Conservation (phyloP, 2,113 vertebrate genomes). For the Trochalopteron elliotii region DNA sequence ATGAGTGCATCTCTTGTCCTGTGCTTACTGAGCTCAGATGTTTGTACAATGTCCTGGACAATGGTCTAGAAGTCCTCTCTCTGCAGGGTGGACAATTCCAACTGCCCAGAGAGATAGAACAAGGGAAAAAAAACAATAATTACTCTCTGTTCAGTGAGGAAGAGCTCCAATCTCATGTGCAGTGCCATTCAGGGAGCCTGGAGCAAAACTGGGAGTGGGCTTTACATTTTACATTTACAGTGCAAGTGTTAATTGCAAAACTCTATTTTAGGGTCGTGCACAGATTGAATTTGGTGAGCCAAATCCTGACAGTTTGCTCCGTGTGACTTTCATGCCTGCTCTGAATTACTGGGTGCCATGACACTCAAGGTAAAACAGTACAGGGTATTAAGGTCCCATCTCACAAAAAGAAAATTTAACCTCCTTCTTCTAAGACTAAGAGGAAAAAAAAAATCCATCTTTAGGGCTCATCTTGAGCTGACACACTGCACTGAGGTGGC, state of each 20-base stretch:
- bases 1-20: neutral
- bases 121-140: neutral
- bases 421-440: neutral
- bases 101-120: neutral
- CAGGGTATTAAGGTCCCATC: neutral
- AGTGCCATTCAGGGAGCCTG: neutral
- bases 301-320: neutral
- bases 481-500: neutral
- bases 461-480: neutral
- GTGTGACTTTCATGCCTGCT: neutral
- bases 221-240: neutral
- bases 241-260: neutral
- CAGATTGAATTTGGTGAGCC: neutral
- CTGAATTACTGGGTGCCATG: neutral
- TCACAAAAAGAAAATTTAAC: neutral
- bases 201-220: neutral
- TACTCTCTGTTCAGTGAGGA: neutral
- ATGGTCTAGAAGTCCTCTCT: neutral
- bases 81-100: neutral
- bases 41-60: neutral
- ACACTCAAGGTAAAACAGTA: neutral
- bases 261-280: accelerated
- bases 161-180: neutral
- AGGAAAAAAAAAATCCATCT: neutral
- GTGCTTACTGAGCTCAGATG: neutral